Conservation (phyloP, 2,888 invertebrate species). For the Archips xylosteana region DNA sequence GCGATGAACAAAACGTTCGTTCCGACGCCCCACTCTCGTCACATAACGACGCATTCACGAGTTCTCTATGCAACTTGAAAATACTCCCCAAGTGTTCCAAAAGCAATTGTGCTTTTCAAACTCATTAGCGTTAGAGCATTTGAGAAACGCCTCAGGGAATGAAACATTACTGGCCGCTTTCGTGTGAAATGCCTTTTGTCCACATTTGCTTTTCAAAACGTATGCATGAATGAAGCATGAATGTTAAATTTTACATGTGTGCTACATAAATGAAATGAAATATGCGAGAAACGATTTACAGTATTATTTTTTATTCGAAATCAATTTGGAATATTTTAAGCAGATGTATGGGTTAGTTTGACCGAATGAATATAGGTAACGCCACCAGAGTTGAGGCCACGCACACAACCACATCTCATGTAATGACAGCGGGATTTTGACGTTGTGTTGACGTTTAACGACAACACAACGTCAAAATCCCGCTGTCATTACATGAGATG, state of each 20-base stretch:
- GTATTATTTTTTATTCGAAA: not conserved
- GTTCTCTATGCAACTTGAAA: constrained; percentile 46
- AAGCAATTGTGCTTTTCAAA: constrained; percentile 23
- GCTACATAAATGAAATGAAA: not conserved
- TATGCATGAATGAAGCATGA: not conserved
- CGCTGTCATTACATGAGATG: too few relatives aligned
- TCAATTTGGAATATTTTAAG: too few relatives aligned
- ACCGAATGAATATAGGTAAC: too few relatives aligned
- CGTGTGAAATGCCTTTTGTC: not conserved
- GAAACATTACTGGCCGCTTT: not conserved
- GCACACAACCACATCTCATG: too few relatives aligned
- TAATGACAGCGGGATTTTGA: too few relatives aligned
- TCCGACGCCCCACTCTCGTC: constrained; percentile 39
- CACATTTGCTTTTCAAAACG: not conserved
- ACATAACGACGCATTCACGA: constrained; percentile 51
- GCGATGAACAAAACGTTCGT: constrained; percentile 26
- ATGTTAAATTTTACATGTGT: constrained; percentile 1
- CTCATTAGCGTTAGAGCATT: constrained; percentile 31
- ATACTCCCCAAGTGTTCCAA: constrained; percentile 29
- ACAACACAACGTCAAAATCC: too few relatives aligned
- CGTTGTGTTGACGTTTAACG: too few relatives aligned
- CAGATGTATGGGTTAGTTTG: too few relatives aligned
- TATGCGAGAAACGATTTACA: not conserved
- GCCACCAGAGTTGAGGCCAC: too few relatives aligned
- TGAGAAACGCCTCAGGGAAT: constrained; percentile 14